A percentile compares a stretch with the other conserved stretches of the same genome.
Evolutionary conservation across 1,140 invertebrate species (phyloP).

Genomic region (Babylonia areolata): DNA sequence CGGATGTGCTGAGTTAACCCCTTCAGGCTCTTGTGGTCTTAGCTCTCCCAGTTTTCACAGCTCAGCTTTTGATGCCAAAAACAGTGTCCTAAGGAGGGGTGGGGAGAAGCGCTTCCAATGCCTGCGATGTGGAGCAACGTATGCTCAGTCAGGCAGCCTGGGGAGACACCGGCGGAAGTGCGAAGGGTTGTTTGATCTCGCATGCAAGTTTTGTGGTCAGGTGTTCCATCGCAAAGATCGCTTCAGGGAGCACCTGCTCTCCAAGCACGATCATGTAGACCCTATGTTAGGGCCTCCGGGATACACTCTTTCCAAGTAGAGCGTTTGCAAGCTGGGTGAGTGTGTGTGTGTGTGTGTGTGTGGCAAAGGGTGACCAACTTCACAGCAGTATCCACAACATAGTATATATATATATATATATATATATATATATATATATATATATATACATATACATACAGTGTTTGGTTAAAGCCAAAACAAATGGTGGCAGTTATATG

Average conservation of each 20-base stretch:
- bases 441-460: too few species aligned
- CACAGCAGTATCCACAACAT: too few species aligned
- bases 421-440: too few species aligned
- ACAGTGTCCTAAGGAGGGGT: background rate
- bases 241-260: constrained; percentile 34
- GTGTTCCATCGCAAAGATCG: constrained; percentile 45
- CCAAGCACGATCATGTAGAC: constrained; percentile 36
- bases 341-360: too few species aligned
- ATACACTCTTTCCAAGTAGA: constrained; percentile 17
- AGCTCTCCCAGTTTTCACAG: background rate
- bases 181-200: constrained; percentile 35
- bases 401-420: too few species aligned
- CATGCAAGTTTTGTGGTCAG: constrained; percentile 36
- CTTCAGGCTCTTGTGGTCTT: too few species aligned
- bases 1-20: background rate
- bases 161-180: constrained; percentile 44
- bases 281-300: constrained; percentile 20
- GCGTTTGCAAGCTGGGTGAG: background rate
- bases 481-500: too few species aligned
- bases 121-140: constrained; percentile 4
- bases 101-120: constrained; percentile 14
- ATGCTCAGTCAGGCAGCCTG: constrained; percentile 36
- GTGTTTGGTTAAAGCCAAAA: too few species aligned
- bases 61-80: background rate
- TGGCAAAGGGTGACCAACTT: too few species aligned